Percentiles rank a stretch among this genome's conserved stretches.
Evolutionary conservation across 1,140 invertebrate species (phyloP).

Genomic region (Luehdorfia chinensis): DNA sequence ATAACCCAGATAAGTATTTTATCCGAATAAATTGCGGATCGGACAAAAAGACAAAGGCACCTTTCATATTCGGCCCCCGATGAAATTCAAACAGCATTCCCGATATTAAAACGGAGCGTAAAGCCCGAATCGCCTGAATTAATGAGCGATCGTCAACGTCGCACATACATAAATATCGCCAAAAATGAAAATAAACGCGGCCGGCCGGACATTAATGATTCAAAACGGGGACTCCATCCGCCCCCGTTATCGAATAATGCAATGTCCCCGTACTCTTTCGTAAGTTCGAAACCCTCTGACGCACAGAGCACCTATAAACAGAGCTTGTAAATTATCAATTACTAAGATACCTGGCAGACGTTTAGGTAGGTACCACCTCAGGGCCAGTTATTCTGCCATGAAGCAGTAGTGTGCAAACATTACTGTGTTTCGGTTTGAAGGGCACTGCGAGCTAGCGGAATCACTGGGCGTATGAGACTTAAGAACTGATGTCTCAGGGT

Average conservation of each 20-base stretch:
- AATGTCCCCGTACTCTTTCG: slow-evolving; percentile 5
- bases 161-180: slow-evolving; percentile 12
- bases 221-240: background rate
- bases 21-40: slow-evolving; percentile 1
- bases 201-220: slow-evolving; percentile 11
- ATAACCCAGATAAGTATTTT: background rate
- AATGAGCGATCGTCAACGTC: slow-evolving; percentile 13
- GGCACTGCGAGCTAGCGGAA: too few species aligned
- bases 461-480: too few species aligned
- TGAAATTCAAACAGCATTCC: slow-evolving; percentile 9
- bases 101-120: slow-evolving; percentile 3
- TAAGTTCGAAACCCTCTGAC: too few species aligned
- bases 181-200: slow-evolving; percentile 12
- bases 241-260: background rate
- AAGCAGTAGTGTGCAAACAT: too few species aligned
- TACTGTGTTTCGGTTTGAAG: too few species aligned
- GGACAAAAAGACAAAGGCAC: background rate
- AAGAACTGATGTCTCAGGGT: too few species aligned
- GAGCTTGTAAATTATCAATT: too few species aligned
- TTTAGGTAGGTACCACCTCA: too few species aligned
- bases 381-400: too few species aligned
- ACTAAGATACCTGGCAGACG: too few species aligned
- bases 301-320: too few species aligned
- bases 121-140: slow-evolving; percentile 1
- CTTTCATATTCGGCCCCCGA: slow-evolving; percentile 5